A percentile compares a stretch with the other conserved stretches of the same genome.
Evolutionary conservation across 2,113 vertebrate genomes (phyloP).

Genomic region (Callipepla californica): DNA sequence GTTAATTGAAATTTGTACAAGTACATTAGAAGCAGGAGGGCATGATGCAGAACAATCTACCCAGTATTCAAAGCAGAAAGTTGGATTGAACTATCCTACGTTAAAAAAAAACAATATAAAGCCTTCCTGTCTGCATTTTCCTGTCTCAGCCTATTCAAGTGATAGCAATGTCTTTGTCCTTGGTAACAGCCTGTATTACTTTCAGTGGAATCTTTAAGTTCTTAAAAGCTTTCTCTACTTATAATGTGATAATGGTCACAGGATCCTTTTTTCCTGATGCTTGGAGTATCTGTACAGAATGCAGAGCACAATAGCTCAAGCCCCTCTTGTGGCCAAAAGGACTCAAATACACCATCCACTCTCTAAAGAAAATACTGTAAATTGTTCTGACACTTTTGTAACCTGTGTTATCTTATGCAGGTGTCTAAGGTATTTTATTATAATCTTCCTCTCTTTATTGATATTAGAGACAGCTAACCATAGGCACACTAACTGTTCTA

Average conservation of each 20-base stretch:
- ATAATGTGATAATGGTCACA: background rate
- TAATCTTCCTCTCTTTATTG: background rate
- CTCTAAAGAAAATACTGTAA: background rate
- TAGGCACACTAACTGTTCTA: background rate
- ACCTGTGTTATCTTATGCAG: background rate
- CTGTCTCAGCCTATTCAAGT: background rate
- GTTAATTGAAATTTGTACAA: background rate
- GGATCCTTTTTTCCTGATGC: background rate
- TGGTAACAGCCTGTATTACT: background rate
- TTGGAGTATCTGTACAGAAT: background rate
- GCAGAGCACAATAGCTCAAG: background rate
- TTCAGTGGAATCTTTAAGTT: background rate
- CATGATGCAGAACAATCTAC: background rate
- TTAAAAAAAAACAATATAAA: background rate
- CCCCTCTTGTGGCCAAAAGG: background rate
- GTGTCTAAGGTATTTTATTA: background rate
- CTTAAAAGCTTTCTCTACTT: background rate
- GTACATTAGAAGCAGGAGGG: background rate
- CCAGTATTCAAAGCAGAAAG: background rate
- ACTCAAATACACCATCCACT: background rate
- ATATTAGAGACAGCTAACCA: background rate
- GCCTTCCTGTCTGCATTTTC: background rate
- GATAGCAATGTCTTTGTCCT: background rate
- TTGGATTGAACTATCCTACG: background rate
- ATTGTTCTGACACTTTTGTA: background rate